phyloP scores from a whole-genome alignment of 2,888 invertebrate genomes.

The Apotomis betuletana region DNA sequence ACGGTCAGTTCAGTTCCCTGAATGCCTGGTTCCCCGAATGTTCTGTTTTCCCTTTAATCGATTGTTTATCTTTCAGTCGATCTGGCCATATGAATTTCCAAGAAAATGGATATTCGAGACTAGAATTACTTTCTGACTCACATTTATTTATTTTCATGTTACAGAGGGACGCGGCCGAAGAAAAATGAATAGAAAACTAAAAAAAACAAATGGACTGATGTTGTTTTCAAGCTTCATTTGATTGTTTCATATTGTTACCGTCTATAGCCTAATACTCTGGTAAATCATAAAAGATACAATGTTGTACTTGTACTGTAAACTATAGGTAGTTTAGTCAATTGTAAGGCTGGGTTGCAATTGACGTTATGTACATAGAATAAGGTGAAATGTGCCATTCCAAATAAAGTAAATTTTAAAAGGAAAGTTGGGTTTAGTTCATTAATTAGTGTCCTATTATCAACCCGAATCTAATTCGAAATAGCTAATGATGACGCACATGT shows the following conservation, averaged over 20 bases:
- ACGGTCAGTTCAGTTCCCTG: no score
- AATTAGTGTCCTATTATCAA: no score
- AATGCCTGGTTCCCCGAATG: no score
- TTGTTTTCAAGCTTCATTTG: slow-evolving; percentile 50
- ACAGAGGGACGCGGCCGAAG: slow-evolving; percentile 69
- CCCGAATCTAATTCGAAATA: no score
- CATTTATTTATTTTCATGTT: slow-evolving; percentile 49
- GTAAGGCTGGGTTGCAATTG: slow-evolving; percentile 82
- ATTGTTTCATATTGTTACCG: slow-evolving; percentile 45
- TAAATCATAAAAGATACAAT: slow-evolving; percentile 41
- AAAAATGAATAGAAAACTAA: slow-evolving; percentile 58
- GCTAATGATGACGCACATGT: no score
- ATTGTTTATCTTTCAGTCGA: no score
- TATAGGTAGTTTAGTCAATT: slow-evolving; percentile 58
- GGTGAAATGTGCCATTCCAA: slow-evolving; percentile 67
- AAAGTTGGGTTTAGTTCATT: neutral
- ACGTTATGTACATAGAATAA: slow-evolving; percentile 61
- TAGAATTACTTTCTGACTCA: no score
- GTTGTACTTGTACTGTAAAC: slow-evolving; percentile 49
- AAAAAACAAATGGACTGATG: slow-evolving; percentile 64
- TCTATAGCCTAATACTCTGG: slow-evolving; percentile 61
- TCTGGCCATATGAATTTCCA: no score
- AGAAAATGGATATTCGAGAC: no score
- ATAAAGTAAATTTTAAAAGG: slow-evolving; percentile 39
- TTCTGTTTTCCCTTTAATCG: no score